A percentile compares a stretch with the other conserved stretches of the same genome.
phyloP scores from a whole-genome alignment of 2,888 invertebrate species.

The Bombylius discolor region DNA sequence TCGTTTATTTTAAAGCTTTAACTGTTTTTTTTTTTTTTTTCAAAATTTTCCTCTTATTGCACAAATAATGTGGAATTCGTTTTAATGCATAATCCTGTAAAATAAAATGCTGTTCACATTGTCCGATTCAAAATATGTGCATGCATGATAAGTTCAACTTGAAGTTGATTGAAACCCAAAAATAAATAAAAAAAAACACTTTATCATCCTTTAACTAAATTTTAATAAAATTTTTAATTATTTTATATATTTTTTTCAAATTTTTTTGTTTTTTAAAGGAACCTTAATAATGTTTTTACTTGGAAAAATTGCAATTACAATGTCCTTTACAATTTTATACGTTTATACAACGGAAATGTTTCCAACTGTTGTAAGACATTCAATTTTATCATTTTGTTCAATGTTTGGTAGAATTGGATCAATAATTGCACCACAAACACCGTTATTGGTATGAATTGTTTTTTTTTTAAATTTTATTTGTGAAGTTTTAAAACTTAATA shows the following conservation, averaged over 20 bases:
- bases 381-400: slow-evolving; percentile 52
- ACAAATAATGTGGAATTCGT: too few species aligned
- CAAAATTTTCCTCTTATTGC: too few species aligned
- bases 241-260: not conserved
- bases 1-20: too few species aligned
- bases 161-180: too few species aligned
- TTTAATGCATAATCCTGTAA: too few species aligned
- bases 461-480: too few species aligned
- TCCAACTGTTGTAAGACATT: slow-evolving; percentile 52
- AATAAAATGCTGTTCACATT: too few species aligned
- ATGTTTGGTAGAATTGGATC: slow-evolving; percentile 57
- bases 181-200: too few species aligned
- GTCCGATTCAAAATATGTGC: too few species aligned
- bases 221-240: not conserved
- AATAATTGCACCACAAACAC: slow-evolving; percentile 56
- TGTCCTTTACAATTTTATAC: slow-evolving; percentile 53
- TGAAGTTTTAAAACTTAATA: not conserved
- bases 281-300: slow-evolving; percentile 39
- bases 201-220: too few species aligned
- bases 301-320: slow-evolving; percentile 52
- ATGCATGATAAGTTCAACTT: too few species aligned
- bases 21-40: too few species aligned
- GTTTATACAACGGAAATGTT: slow-evolving; percentile 59
- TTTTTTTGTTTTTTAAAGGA: not conserved
- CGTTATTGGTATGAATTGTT: slow-evolving; percentile 37